phyloP scores from a whole-genome alignment of 2,888 invertebrate species.

The Parthenolecanium corni region DNA sequence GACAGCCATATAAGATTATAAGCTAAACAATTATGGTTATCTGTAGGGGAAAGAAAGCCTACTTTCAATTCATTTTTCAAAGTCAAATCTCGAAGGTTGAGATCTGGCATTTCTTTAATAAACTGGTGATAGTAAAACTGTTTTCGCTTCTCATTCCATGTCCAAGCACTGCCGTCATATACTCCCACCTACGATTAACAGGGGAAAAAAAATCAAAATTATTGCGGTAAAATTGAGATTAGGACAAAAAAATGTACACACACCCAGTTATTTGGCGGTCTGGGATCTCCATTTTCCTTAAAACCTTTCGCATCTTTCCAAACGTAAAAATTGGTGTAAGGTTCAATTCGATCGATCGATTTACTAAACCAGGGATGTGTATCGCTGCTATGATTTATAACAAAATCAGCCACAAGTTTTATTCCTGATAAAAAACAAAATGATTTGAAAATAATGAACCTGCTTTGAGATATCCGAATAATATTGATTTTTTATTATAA shows the following conservation, averaged over 20 bases:
- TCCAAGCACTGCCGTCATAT: neutral
- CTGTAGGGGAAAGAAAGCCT: too few species aligned
- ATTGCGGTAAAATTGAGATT: too few species aligned
- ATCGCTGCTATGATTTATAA: conserved; percentile 38
- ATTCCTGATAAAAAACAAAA: too few species aligned
- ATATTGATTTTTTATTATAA: too few species aligned
- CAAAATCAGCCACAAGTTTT: conserved; percentile 35
- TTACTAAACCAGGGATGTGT: conserved; percentile 44
- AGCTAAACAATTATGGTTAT: too few species aligned
- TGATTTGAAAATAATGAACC: too few species aligned
- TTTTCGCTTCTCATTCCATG: neutral
- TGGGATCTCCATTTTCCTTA: conserved; percentile 35
- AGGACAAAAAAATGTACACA: conserved; percentile 31
- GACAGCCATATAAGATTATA: too few species aligned
- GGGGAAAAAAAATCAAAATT: too few species aligned
- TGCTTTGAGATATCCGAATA: too few species aligned
- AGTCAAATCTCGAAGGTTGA: neutral
- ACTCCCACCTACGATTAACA: too few species aligned
- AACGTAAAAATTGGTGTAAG: conserved; percentile 42
- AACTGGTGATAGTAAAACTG: neutral
- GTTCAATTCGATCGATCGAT: conserved; percentile 36
- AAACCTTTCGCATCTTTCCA: conserved; percentile 37
- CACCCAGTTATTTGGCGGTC: conserved; percentile 35
- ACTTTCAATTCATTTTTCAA: neutral
- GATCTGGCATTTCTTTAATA: neutral